Percentiles rank a stretch among this genome's conserved stretches.
Conservation (phyloP, 2,113 vertebrate species). For the Mus spicilegus region DNA sequence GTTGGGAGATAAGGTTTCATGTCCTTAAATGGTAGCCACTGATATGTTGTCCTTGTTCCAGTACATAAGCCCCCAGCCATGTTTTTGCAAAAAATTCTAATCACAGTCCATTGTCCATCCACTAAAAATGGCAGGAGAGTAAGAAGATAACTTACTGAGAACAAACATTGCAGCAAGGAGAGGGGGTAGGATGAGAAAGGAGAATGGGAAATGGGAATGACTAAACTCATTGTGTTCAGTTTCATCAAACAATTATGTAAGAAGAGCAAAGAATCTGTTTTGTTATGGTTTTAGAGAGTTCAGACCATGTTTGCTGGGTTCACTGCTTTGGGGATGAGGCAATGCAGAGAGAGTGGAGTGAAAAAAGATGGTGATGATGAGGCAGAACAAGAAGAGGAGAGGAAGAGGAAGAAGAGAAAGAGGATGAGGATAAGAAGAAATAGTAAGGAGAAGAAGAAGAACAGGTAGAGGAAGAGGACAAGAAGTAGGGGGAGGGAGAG, state of each 20-base stretch:
- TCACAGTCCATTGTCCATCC: too few species aligned
- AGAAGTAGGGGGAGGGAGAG: neutral
- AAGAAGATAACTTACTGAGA: neutral
- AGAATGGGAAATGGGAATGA: neutral
- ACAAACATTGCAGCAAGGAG: neutral
- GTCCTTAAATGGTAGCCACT: neutral
- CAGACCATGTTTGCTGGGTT: neutral
- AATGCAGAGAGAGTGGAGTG: neutral
- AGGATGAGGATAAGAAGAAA: neutral
- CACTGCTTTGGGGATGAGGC: neutral
- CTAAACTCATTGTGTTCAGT: neutral
- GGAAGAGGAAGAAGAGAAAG: neutral
- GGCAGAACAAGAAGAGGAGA: fast-evolving
- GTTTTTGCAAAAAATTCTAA: neutral
- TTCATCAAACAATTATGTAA: neutral
- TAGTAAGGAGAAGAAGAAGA: neutral
- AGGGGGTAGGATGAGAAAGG: neutral
- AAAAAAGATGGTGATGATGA: neutral
- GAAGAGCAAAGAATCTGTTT: neutral
- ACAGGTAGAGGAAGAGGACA: too few species aligned
- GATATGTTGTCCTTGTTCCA: neutral
- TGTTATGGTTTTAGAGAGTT: neutral
- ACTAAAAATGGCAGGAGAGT: neutral
- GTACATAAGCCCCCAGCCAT: neutral
- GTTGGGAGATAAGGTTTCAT: neutral